phyloP scores from a whole-genome alignment of 2,797 vertebrate species.

The Mastacembelus armatus region DNA sequence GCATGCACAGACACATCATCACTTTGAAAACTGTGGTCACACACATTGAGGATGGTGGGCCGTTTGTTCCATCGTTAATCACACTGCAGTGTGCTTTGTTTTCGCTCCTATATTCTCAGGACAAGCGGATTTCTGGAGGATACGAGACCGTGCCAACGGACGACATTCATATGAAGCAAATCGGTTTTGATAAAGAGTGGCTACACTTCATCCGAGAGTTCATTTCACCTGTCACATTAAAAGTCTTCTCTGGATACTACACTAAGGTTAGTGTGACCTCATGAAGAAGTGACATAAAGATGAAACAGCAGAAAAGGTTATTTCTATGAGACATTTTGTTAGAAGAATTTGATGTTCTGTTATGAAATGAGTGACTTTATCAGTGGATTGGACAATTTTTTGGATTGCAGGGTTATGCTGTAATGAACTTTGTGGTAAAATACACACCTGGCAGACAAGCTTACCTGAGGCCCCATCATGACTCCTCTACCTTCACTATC shows the following conservation, averaged over 20 bases:
- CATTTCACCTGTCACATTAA: slow-evolving; percentile 94
- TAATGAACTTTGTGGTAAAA: slow-evolving; percentile 98
- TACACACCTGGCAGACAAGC: slow-evolving; percentile 93
- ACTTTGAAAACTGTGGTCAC: slow-evolving; percentile 28
- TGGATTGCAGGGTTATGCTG: slow-evolving; percentile 86
- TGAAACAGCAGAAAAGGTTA: background rate
- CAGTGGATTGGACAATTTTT: background rate
- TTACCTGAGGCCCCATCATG: slow-evolving; percentile 93
- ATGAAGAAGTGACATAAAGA: background rate
- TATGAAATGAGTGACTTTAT: background rate
- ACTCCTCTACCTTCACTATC: slow-evolving; percentile 98
- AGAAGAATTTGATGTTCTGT: slow-evolving; percentile 11
- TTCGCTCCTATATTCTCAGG: slow-evolving; percentile 80
- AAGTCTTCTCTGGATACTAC: slow-evolving; percentile 97
- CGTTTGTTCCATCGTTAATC: slow-evolving; percentile 65
- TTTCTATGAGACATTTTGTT: no score
- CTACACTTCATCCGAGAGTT: slow-evolving; percentile 97
- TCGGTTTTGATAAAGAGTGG: slow-evolving; percentile 94
- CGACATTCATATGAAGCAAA: slow-evolving; percentile 98
- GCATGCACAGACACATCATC: slow-evolving; percentile 18
- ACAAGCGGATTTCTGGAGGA: slow-evolving; percentile 94
- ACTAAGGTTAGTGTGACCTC: slow-evolving; percentile 87
- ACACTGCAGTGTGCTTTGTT: slow-evolving; percentile 19
- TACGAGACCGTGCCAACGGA: slow-evolving; percentile 98
- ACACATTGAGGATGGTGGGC: slow-evolving; percentile 27